Base-by-base conservation (phyloP, 1,140 invertebrate species). In the Procambarus virginalis region DNA sequence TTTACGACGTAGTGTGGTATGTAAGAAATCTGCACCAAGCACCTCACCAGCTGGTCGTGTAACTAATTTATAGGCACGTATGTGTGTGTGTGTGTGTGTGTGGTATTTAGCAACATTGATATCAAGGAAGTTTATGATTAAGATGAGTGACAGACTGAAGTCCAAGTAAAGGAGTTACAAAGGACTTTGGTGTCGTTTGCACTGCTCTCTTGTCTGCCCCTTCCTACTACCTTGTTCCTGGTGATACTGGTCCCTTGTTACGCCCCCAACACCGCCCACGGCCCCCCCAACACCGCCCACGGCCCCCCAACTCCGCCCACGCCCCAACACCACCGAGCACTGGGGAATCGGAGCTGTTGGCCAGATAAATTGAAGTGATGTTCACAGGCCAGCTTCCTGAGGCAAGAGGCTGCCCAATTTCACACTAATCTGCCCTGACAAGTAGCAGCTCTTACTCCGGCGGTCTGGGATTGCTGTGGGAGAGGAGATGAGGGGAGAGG, bases 381-480 rank as follows among this genome's bases (percentile, higher is more conserved):
- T 77, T 78, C 73, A 48, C 84, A 64, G 51, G 49, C 75, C n/a
- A 20, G 84, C 10, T 78, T 48, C 76, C 84, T 64, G 48, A 60
- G 34, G 76, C 84, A 70, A 87, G 86, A 81, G 76, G 45, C 78
- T 87, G 86, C 77, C 60, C 86, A 87, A 87, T 87, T 87, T 87
- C 86, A 87, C 77, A 73, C 77, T 87, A 87, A 87, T 87, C 77
- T 80, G 86, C 45, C 60, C 51, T 87, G 86, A 87, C 86, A 87
- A 87, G 86, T 80, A 55, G 78, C 77, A 80, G 22, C 73, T 60
- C 73, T 81, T 80, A 60, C 81, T 48, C 60, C 45, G 12, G 81
- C 46, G 60, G 81, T 68, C 81, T 83, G 81, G 17, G 34, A 45
- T n/a, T 48, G n/a, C 48, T 45, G 84, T 55, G 51, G 20, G 20